These are phyloP conservation scores for Eutrigla gurnardus DNA, from an alignment of 2,797 vertebrate species.

Conservation along the genomic window DNA sequence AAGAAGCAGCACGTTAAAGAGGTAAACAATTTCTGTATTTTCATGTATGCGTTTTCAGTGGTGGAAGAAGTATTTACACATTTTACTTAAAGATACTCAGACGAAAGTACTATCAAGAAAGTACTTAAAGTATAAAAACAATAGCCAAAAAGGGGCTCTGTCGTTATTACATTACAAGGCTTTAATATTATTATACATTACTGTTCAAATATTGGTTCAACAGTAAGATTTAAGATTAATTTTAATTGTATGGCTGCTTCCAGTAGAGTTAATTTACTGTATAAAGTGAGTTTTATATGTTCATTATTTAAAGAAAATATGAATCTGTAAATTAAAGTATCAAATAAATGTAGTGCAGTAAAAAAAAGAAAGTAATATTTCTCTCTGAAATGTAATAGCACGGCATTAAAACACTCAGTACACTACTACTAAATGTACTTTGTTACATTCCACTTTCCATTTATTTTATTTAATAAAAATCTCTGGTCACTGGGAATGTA, in stretches of 20 bases:
- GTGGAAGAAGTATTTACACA: not conserved
- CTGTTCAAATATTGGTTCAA: too few relatives aligned
- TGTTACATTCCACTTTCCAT: too few relatives aligned
- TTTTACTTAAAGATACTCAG: not conserved
- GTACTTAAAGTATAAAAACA: not conserved
- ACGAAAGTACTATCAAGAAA: not conserved
- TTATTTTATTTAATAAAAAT: not conserved
- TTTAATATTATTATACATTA: too few relatives aligned
- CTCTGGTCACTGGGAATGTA: not conserved
- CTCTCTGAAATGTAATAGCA: not conserved
- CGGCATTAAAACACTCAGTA: not conserved
- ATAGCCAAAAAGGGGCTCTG: not conserved
- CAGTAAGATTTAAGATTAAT: not conserved
- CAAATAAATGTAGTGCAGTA: not conserved
- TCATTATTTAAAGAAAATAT: too few relatives aligned
- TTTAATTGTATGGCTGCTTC: not conserved
- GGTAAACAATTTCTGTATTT: conserved; percentile 50
- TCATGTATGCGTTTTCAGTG: not conserved
- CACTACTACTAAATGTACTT: not conserved
- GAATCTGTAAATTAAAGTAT: not conserved
- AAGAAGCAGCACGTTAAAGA: conserved; percentile 35
- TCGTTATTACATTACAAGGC: not conserved
- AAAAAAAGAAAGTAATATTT: not conserved
- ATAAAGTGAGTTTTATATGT: too few relatives aligned
- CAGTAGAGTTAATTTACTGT: not conserved